Percentiles rank a stretch among this genome's conserved stretches.
phyloP scores from a whole-genome alignment of 2,113 vertebrate species.

The Nyctereutes procyonoides region DNA sequence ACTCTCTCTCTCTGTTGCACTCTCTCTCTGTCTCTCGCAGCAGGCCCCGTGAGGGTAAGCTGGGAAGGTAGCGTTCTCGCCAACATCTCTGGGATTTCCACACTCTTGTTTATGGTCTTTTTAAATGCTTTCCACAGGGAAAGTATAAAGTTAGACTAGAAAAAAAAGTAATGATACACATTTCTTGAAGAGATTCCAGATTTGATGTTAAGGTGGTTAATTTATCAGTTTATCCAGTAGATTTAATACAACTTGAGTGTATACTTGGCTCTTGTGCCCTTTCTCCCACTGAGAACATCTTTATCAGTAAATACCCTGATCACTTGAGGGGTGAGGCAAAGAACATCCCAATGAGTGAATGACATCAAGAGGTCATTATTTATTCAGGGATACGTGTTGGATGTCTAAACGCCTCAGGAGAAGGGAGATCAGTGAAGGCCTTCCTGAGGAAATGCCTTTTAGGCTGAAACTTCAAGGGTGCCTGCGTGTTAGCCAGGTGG shows the following conservation, averaged over 20 bases:
- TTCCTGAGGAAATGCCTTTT: background rate
- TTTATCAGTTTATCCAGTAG: background rate
- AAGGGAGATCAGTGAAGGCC: accelerated
- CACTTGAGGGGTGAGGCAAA: background rate
- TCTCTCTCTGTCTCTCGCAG: too few relatives aligned
- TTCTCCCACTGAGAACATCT: background rate
- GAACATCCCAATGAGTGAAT: accelerated
- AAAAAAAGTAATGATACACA: background rate
- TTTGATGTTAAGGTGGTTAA: too few relatives aligned
- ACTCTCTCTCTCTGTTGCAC: too few relatives aligned
- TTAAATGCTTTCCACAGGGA: background rate
- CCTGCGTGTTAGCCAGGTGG: accelerated
- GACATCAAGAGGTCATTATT: accelerated
- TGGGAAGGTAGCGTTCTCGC: too few relatives aligned
- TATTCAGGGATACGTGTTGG: accelerated
- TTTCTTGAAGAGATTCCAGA: background rate
- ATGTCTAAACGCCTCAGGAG: accelerated
- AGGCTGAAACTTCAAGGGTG: background rate
- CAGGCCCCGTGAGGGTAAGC: too few relatives aligned
- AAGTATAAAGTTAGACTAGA: background rate
- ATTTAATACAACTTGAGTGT: background rate
- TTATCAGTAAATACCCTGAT: background rate
- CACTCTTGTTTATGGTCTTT: background rate
- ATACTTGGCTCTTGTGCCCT: accelerated
- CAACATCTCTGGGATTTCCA: too few relatives aligned